Conservation (phyloP, 2,888 invertebrate species). For the Epinotia brunnichana region DNA sequence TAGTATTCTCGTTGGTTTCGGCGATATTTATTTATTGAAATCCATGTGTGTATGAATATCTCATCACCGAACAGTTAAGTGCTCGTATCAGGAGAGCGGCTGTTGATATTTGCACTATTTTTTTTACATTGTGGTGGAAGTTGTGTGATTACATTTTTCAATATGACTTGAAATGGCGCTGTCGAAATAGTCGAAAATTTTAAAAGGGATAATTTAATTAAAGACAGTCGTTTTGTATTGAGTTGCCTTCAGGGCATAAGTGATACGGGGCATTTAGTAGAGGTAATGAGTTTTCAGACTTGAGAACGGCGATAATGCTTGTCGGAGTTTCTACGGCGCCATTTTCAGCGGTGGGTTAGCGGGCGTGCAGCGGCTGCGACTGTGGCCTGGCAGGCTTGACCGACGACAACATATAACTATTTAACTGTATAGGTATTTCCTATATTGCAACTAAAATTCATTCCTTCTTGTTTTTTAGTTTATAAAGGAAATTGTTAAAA, state of each 20-base stretch:
- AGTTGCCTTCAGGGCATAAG: conserved; percentile 30
- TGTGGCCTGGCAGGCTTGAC: conserved; percentile 19
- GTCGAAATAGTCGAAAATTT: conserved; percentile 36
- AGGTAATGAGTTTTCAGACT: conserved; percentile 36
- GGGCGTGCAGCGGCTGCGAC: background rate
- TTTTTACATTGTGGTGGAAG: conserved; percentile 41
- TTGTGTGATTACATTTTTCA: conserved; percentile 36
- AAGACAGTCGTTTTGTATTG: conserved; percentile 36
- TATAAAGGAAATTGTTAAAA: conserved; percentile 66
- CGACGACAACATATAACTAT: conserved; percentile 49
- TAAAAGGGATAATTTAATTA: conserved; percentile 26
- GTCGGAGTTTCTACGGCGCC: conserved; percentile 31
- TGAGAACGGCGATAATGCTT: conserved; percentile 32
- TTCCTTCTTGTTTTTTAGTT: conserved; percentile 75
- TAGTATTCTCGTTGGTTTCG: background rate
- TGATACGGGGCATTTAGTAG: conserved; percentile 44
- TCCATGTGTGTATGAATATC: background rate
- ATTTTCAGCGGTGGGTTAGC: conserved; percentile 13
- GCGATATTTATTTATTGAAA: background rate
- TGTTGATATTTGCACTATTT: conserved; percentile 39
- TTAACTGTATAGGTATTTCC: conserved; percentile 57
- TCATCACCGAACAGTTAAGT: background rate
- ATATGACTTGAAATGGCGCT: conserved; percentile 39
- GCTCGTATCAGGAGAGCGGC: conserved; percentile 34
- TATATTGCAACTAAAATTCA: conserved; percentile 68